Base-by-base conservation (phyloP, 2,113 vertebrate species). In the Anarhynchus alexandrinus region DNA sequence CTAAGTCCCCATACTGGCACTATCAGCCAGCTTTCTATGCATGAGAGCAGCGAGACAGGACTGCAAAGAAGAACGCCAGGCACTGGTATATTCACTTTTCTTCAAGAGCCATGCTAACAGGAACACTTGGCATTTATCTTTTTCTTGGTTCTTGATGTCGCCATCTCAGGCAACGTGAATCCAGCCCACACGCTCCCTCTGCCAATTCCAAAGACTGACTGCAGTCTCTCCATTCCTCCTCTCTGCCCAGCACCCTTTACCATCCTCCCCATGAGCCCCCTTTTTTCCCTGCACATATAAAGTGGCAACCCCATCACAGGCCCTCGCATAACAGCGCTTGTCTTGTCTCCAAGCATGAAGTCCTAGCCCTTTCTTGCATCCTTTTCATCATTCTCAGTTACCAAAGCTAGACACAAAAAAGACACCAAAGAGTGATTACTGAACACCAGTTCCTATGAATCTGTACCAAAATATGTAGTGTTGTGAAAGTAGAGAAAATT, bases 401-500 rank as follows among this genome's bases (percentile, higher is more conserved):
- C 30, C 59, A 83, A 47, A 54, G n/a, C 30, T 18, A 73, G 61
- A 79, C 18, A 8, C 20, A 51, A 74, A 83, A 84, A 78, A 58
- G n/a, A 67, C 74, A 43, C 22, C 3, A 0, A 4, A 16, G 14
- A 34, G 18, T 84, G n/a, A 64, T 74, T 47, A 18, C 2, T 79
- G n/a, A 78, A 66, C 6, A 18, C 36, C 40, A 47, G 27, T 36
- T 88, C 54, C 36, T 57, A 34, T 3, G 15, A 40, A 74, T 74
- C 38, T 29, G 29, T 62, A 81, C 57, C 42, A 86, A 66, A 64
- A 12, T n/a, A 45, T 2, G 12, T 65, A 40, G 27, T 29, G 40
- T 77, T 80, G 47, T 61, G 29, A 80, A 82, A 77, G 43, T 16
- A 89, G 42, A 87, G 47, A 80, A 89, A 94, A 86, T 57, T 27